A percentile compares a stretch with the other conserved stretches of the same genome.
These are phyloP conservation scores for Lutjanus erythropterus DNA, from an alignment of 2,113 vertebrate genomes.

Conservation along the genomic window DNA sequence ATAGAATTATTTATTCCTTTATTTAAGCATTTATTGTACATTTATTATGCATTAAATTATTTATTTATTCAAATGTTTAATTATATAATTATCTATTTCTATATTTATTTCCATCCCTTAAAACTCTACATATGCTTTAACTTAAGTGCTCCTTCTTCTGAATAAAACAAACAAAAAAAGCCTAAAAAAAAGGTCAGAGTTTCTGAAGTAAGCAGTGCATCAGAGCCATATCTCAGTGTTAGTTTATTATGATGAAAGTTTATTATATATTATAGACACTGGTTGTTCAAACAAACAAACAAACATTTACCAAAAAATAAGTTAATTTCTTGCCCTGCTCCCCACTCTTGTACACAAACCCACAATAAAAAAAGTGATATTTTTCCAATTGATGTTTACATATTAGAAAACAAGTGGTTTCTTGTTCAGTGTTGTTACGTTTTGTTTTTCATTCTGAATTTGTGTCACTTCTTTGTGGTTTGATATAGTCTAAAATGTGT, in stretches of 20 bases:
- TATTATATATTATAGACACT: not conserved
- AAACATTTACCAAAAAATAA: no score
- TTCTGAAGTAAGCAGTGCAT: not conserved
- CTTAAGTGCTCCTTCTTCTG: not conserved
- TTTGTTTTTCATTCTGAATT: slow-evolving; percentile 16
- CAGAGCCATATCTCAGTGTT: not conserved
- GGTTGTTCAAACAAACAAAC: no score
- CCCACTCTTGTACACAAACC: not conserved
- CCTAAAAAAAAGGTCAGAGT: not conserved
- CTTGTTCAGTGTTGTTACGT: not conserved
- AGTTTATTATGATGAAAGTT: not conserved
- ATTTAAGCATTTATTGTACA: no score
- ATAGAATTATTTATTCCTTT: no score
- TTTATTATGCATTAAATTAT: no score
- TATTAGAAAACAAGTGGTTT: not conserved
- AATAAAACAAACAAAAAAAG: not conserved
- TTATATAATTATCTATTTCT: no score
- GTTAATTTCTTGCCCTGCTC: slow-evolving; percentile 13
- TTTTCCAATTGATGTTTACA: slow-evolving; percentile 41
- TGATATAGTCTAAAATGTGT: not conserved
- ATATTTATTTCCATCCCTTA: no score
- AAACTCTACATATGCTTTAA: no score
- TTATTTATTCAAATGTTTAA: no score
- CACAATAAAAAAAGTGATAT: not conserved
- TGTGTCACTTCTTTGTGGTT: slow-evolving; percentile 19